These are phyloP conservation scores for Acholoe squamosa DNA, from an alignment of 2,888 invertebrate genomes.

Conservation along the genomic window DNA sequence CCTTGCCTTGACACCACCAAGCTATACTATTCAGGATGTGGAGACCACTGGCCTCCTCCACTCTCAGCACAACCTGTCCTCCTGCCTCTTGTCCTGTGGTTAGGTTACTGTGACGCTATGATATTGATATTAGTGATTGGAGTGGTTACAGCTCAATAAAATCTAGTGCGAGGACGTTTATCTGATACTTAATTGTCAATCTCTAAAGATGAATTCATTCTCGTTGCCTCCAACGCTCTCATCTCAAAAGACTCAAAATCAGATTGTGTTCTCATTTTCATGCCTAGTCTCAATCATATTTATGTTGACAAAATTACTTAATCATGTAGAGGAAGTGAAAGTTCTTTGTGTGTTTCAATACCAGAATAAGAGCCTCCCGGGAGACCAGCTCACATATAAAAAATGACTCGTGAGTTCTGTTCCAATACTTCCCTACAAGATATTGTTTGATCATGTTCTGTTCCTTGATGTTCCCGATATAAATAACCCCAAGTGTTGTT, in stretches of 20 bases:
- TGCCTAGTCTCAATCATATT: too few relatives aligned
- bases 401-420: constrained; percentile 29
- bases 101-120: not conserved
- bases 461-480: constrained; percentile 16
- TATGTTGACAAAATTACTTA: too few relatives aligned
- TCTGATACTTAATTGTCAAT: too few relatives aligned
- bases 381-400: constrained; percentile 27
- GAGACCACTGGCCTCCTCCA: not conserved
- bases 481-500: not conserved
- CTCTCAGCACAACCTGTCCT: not conserved
- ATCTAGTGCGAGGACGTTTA: too few relatives aligned
- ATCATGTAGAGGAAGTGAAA: not conserved
- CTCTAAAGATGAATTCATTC: too few relatives aligned
- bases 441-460: not conserved
- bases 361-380: constrained; percentile 42
- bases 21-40: too few relatives aligned
- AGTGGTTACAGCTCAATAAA: too few relatives aligned
- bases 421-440: not conserved
- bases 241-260: too few relatives aligned
- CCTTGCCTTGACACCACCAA: too few relatives aligned
- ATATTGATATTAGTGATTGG: not conserved
- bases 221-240: too few relatives aligned
- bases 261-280: too few relatives aligned
- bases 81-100: not conserved
- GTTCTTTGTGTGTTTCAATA: constrained; percentile 50